Conservation (phyloP, 2,797 vertebrate species). For the Smutsia gigantea region DNA sequence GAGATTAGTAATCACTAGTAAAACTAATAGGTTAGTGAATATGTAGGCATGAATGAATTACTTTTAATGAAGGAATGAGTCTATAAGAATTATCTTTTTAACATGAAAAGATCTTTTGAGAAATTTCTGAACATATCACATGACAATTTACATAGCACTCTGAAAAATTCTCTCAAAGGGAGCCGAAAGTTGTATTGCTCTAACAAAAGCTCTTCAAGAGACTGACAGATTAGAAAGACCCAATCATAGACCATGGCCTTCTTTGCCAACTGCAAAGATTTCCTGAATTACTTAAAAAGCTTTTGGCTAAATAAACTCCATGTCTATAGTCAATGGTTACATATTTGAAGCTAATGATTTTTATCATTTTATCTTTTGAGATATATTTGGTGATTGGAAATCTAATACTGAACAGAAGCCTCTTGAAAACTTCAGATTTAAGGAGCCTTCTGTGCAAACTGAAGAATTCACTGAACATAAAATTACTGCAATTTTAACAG, state of each 20-base stretch:
- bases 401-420: constrained; percentile 53
- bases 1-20: neutral
- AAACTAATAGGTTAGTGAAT: neutral
- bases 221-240: neutral
- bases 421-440: constrained; percentile 69
- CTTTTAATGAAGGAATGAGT: neutral
- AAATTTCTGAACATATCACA: neutral
- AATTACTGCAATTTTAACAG: constrained; percentile 71
- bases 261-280: constrained; percentile 32
- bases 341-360: constrained; percentile 53
- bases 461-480: constrained; percentile 65
- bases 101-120: neutral
- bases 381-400: constrained; percentile 56
- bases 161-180: neutral
- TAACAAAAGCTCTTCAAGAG: neutral
- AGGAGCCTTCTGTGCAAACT: constrained; percentile 52
- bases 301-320: constrained; percentile 55
- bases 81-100: constrained; percentile 13
- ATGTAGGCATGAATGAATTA: neutral
- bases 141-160: neutral
- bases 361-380: constrained; percentile 58
- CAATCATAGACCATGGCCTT: neutral
- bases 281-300: constrained; percentile 35
- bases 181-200: neutral
- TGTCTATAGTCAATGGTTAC: neutral